phyloP scores from a whole-genome alignment of 1,140 invertebrate species.

The Hycleus phaleratus region DNA sequence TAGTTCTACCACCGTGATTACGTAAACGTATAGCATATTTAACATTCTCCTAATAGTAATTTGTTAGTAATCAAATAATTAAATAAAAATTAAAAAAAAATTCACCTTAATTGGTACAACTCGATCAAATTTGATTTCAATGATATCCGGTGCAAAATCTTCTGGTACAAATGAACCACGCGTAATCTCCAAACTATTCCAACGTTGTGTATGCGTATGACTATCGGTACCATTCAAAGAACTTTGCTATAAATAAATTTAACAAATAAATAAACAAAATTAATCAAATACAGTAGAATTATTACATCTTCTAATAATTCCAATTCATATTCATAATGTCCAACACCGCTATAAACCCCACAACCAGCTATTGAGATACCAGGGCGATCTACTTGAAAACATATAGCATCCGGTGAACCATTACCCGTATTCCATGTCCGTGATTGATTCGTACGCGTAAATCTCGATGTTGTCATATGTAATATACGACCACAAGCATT shows the following conservation, averaged over 20 bases:
- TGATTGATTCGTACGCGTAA: conserved; percentile 79
- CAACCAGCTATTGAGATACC: conserved; percentile 86
- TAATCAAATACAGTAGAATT: conserved; percentile 32
- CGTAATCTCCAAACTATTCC: conserved; percentile 67
- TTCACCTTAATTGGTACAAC: conserved; percentile 75
- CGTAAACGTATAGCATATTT: conserved; percentile 85
- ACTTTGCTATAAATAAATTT: conserved; percentile 26
- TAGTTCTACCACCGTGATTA: conserved; percentile 86
- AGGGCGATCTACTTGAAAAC: conserved; percentile 83
- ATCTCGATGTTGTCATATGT: conserved; percentile 80
- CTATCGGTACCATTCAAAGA: conserved; percentile 35
- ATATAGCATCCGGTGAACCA: conserved; percentile 93
- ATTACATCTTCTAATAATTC: conserved; percentile 77
- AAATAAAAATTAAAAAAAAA: conserved; percentile 6
- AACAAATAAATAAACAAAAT: neutral
- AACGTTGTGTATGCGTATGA: conserved; percentile 55
- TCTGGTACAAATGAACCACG: conserved; percentile 68
- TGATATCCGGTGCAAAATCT: conserved; percentile 68
- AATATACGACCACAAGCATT: conserved; percentile 59
- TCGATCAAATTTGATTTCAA: conserved; percentile 86
- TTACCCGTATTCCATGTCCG: conserved; percentile 95
- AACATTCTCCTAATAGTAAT: conserved; percentile 58
- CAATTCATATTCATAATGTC: conserved; percentile 83
- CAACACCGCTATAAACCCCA: conserved; percentile 80
- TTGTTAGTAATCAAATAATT: neutral